Base-by-base conservation (phyloP, 1,140 invertebrate genomes). In the Acyrthosiphon pisum region DNA sequence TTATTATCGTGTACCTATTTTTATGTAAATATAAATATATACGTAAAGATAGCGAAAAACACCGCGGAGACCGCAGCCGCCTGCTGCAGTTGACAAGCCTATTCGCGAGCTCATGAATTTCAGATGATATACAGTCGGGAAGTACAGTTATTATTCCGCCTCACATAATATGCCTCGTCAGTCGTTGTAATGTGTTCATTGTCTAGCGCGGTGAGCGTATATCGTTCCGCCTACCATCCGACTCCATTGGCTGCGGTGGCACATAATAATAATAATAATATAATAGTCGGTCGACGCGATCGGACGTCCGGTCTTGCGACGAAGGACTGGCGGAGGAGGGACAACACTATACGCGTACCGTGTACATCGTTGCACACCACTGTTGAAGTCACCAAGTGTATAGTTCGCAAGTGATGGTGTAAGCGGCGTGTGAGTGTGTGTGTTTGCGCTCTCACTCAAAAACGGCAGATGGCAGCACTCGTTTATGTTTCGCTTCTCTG, bases 391-490 rank as follows among this genome's bases (percentile, higher is more conserved):
- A 30, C 91, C 46, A 60, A 0, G 23, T 11, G 44, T 6, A 9
- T 46, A 18, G 50, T 68, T 44, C 30, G 11, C 60, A n/a, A 6
- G 11, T 18, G 9, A 60, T 50, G 1, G 23, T 60, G 26, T 30
- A 14, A 4, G 11, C 30, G 56, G 9, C 6, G 26, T 22, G 23
- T 46, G 8, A 23, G 4, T 26, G 37, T 44, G 22, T 44, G 35
- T 26, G 22, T 35, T 7, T 26, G 37, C 8, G 81, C 2, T 11
- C 18, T n/a, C n/a, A 41, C 1, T 2, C n/a, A 83, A 11, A 53
- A 23, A 35, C 22, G 44, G 35, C 68, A 92, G 91, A 92, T 92
- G 76, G 91, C 91, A 50, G 76, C 91, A 92, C 91, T 46, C 22
- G 46, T 83, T 92, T 76, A 6, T 46, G 8, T 46, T 46, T 46